Conservation (phyloP, 2,113 vertebrate genomes). For the Monopterus albus region DNA sequence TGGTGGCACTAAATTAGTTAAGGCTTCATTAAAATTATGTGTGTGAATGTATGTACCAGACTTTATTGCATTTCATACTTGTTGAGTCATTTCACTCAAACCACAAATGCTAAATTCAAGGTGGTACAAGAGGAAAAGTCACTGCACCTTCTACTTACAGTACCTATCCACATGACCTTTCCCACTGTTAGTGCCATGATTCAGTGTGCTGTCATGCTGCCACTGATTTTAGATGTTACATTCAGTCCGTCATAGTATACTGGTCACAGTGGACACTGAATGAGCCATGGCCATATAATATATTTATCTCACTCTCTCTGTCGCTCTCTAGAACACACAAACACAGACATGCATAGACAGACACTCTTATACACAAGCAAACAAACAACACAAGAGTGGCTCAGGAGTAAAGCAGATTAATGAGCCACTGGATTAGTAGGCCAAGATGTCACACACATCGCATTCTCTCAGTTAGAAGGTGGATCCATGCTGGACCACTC, state of each 20-base stretch:
- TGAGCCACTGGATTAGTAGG: slow-evolving; percentile 72
- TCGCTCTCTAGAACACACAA: neutral
- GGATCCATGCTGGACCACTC: slow-evolving; percentile 7
- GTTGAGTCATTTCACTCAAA: neutral
- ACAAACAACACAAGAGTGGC: slow-evolving; percentile 40
- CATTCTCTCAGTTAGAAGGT: slow-evolving; percentile 43
- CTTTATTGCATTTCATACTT: too few relatives aligned
- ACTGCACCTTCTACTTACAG: too few relatives aligned
- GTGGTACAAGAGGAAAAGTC: neutral
- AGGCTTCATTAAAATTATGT: too few relatives aligned
- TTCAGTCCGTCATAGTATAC: slow-evolving; percentile 11
- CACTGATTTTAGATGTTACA: neutral
- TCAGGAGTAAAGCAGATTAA: slow-evolving; percentile 74
- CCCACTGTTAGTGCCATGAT: neutral
- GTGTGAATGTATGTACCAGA: too few relatives aligned
- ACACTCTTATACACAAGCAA: slow-evolving; percentile 11
- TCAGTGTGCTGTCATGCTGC: neutral
- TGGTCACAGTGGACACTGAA: neutral
- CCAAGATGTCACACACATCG: slow-evolving; percentile 61
- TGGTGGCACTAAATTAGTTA: neutral
- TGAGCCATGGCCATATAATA: slow-evolving; percentile 1
- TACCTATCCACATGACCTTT: neutral
- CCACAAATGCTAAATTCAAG: neutral
- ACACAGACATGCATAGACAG: neutral
- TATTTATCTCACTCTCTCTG: neutral